Evolutionary conservation across 2,888 invertebrate species (phyloP).

Genomic region (Lepidochrysops patricia): DNA sequence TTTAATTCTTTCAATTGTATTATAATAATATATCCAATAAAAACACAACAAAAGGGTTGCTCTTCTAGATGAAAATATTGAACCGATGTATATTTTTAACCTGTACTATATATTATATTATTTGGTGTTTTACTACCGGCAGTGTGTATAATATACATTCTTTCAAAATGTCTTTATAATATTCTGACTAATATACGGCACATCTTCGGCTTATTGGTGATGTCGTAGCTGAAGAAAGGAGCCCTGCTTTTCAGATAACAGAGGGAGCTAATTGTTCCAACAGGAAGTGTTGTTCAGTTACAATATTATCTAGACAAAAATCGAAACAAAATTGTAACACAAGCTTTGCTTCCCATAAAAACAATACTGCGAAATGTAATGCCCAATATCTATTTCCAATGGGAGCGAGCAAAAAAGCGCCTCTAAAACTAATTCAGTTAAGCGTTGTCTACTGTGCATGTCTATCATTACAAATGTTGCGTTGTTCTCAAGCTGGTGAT

Average conservation of each 20-base stretch:
- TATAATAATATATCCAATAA: not conserved
- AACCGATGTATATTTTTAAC: not conserved
- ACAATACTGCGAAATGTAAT: slow-evolving; percentile 59
- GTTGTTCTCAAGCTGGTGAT: slow-evolving; percentile 20
- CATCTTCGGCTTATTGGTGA: slow-evolving; percentile 1
- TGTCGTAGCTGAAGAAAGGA: slow-evolving; percentile 67
- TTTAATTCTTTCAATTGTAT: not conserved
- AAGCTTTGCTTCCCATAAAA: slow-evolving; percentile 35
- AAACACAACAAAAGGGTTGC: not conserved
- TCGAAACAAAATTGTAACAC: slow-evolving; percentile 18
- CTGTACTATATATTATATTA: slow-evolving; percentile 5
- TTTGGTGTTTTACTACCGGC: slow-evolving; percentile 18
- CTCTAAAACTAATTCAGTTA: slow-evolving; percentile 48
- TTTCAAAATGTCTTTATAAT: slow-evolving; percentile 9
- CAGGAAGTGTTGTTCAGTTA: slow-evolving; percentile 31
- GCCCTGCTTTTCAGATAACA: slow-evolving; percentile 66
- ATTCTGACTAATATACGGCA: not conserved
- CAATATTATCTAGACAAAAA: slow-evolving; percentile 21
- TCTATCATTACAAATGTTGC: slow-evolving; percentile 38
- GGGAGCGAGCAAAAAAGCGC: slow-evolving; percentile 51
- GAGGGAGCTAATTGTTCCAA: slow-evolving; percentile 50
- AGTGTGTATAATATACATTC: slow-evolving; percentile 20
- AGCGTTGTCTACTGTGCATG: slow-evolving; percentile 54
- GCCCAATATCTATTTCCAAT: slow-evolving; percentile 48
- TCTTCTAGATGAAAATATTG: not conserved